Evolutionary conservation across 37 sponge, comb jelly and placozoan genomes (phyloP).

Genomic region (Ianthella basta): DNA sequence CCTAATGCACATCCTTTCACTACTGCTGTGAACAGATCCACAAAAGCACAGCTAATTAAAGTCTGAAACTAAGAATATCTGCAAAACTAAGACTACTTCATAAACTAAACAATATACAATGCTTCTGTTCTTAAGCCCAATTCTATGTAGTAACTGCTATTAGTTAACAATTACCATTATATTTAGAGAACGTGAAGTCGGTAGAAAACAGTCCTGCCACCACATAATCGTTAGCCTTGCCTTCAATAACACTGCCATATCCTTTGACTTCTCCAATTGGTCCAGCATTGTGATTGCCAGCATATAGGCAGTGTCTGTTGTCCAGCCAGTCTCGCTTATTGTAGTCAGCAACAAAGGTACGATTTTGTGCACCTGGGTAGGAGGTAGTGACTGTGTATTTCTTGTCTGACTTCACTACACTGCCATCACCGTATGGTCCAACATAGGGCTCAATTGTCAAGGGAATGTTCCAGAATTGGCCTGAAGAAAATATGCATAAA

Average conservation of each 20-base stretch:
- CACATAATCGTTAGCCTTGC: constrained; percentile 44
- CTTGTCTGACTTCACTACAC: background rate
- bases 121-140: no score
- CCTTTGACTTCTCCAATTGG: background rate
- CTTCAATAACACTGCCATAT: constrained; percentile 60
- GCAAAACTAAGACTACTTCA: no score
- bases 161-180: constrained; percentile 1
- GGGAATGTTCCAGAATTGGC: constrained; percentile 84
- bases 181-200: constrained; percentile 27
- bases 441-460: constrained; percentile 39
- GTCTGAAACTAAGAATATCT: no score
- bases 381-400: constrained; percentile 52
- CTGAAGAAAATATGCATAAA: constrained; percentile 31
- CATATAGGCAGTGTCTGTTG: constrained; percentile 58
- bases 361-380: background rate
- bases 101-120: no score
- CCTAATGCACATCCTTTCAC: no score
- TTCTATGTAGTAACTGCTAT: no score
- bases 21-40: no score
- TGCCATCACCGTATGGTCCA: background rate
- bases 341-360: constrained; percentile 58
- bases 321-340: constrained; percentile 49
- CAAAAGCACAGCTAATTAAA: no score
- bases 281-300: constrained; percentile 65
- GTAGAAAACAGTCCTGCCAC: constrained; percentile 28